Percentiles rank a stretch among this genome's conserved stretches.
These are phyloP conservation scores for Amitus sp. DNA, from an alignment of 2,888 invertebrate species.

Conservation along the genomic window DNA sequence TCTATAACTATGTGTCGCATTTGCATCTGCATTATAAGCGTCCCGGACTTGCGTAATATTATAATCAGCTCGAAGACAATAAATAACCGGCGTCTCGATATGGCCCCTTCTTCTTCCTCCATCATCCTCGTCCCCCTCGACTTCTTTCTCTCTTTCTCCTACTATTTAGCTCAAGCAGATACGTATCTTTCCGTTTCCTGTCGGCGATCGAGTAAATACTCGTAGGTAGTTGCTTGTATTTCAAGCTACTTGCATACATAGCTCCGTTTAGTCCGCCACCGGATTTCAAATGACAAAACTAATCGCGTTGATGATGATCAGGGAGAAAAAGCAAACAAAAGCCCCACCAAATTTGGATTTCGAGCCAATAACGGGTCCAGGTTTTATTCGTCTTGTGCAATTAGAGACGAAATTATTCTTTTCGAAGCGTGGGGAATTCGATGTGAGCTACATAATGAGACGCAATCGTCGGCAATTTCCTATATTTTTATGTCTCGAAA, in stretches of 20 bases:
- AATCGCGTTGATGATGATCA: slow-evolving; percentile 3
- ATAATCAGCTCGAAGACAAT: slow-evolving; percentile 55
- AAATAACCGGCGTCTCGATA: slow-evolving; percentile 49
- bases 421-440: too few species aligned
- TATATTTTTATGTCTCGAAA: not conserved
- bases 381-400: too few species aligned
- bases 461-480: not conserved
- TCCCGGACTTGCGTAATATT: slow-evolving; percentile 55
- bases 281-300: slow-evolving; percentile 2
- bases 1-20: slow-evolving; percentile 26
- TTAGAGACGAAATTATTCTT: too few species aligned
- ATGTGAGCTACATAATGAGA: not conserved
- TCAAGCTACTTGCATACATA: slow-evolving; percentile 27
- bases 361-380: too few species aligned
- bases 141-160: slow-evolving; percentile 29
- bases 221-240: slow-evolving; percentile 13
- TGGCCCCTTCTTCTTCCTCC: slow-evolving; percentile 12
- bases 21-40: slow-evolving; percentile 45
- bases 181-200: slow-evolving; percentile 55
- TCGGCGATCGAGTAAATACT: slow-evolving; percentile 41
- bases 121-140: slow-evolving; percentile 18
- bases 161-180: slow-evolving; percentile 42
- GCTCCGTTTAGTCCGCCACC: slow-evolving; percentile 2
- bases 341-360: too few species aligned
- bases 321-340: not conserved